These are phyloP conservation scores for Takifugu ocellatus DNA, from an alignment of 2,797 vertebrate genomes.

Conservation along the genomic window DNA sequence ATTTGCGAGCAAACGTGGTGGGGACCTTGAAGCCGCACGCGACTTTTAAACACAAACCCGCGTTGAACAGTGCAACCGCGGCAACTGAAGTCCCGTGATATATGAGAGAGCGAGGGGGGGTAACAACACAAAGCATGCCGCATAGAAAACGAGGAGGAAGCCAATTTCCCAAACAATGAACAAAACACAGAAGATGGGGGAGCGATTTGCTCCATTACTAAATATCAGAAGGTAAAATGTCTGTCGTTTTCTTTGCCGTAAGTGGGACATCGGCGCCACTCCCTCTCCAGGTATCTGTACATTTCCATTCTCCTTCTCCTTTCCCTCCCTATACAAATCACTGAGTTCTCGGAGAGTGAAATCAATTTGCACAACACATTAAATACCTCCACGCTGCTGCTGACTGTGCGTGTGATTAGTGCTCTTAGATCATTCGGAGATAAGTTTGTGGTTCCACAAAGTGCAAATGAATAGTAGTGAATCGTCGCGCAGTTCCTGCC, in stretches of 20 bases:
- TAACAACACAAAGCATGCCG: slow-evolving; percentile 27
- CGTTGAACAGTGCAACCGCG: slow-evolving; percentile 54
- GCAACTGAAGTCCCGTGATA: slow-evolving; percentile 46
- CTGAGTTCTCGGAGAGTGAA: slow-evolving; percentile 12
- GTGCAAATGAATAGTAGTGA: slow-evolving; percentile 23
- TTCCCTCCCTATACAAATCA: slow-evolving; percentile 4
- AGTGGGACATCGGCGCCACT: slow-evolving; percentile 5
- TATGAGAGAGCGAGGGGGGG: background rate
- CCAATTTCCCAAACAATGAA: slow-evolving; percentile 38
- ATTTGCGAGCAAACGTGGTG: slow-evolving; percentile 52
- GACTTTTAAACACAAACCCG: slow-evolving; percentile 50
- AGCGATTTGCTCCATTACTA: slow-evolving; percentile 40
- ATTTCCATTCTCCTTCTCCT: slow-evolving; percentile 4
- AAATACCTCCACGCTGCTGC: slow-evolving; percentile 37
- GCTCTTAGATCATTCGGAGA: slow-evolving; percentile 44
- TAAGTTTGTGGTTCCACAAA: slow-evolving; percentile 25
- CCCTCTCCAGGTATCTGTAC: slow-evolving; percentile 13
- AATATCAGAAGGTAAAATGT: slow-evolving; percentile 27
- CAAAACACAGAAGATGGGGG: slow-evolving; percentile 17
- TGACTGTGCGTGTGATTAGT: slow-evolving; percentile 46
- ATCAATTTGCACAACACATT: slow-evolving; percentile 55
- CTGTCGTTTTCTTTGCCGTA: slow-evolving; percentile 1
- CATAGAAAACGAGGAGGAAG: slow-evolving; percentile 29
- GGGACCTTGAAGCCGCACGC: slow-evolving; percentile 51
- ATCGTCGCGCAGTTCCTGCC: slow-evolving; percentile 11